Conservation (phyloP, 2,113 vertebrate genomes). For the Proterorhinus semilunaris region DNA sequence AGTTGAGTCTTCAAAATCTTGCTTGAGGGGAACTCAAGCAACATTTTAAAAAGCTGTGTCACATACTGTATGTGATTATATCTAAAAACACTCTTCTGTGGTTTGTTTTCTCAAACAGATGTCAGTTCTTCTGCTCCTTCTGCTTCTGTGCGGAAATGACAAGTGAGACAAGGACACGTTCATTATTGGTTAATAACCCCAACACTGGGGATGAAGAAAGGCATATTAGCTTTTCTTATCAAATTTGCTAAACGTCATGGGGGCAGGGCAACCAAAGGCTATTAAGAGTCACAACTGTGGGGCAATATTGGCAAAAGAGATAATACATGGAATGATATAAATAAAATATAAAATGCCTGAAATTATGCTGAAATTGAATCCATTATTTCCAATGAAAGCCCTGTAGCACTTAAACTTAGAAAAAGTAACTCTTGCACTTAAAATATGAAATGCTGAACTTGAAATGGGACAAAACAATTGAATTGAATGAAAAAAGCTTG, state of each 20-base stretch:
- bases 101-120: conserved; percentile 3
- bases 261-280: neutral
- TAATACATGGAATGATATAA: no score
- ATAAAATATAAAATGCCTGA: no score
- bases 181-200: neutral
- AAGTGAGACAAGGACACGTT: neutral
- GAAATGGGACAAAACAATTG: no score
- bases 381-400: no score
- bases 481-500: no score
- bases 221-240: neutral
- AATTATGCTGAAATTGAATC: no score
- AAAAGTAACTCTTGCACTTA: no score
- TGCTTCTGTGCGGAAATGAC: neutral
- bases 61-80: conserved; percentile 31
- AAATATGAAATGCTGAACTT: no score
- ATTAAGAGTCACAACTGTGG: neutral
- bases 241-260: neutral
- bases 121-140: conserved; percentile 9
- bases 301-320: no score
- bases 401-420: no score
- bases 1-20: conserved; percentile 21
- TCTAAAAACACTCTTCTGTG: conserved; percentile 22
- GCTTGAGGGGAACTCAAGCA: conserved; percentile 12
- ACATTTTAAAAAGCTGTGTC: conserved; percentile 34
- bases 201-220: neutral